Conservation (phyloP, 2,797 vertebrate genomes). For the Peromyscus aztecus region DNA sequence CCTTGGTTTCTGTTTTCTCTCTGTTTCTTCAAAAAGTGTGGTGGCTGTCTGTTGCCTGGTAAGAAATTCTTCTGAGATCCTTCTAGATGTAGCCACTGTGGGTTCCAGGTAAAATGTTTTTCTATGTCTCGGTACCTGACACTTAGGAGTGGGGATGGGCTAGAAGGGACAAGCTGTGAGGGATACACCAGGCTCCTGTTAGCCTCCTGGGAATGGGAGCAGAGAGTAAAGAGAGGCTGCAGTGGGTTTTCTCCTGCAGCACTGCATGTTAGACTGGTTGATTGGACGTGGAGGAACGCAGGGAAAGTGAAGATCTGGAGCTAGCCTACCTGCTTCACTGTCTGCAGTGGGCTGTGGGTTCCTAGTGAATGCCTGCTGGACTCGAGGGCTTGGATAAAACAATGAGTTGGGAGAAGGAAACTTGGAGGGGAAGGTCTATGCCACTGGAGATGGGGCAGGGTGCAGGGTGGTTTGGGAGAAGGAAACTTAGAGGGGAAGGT, state of each 20-base stretch:
- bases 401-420: no score
- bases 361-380: no score
- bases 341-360: no score
- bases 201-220: neutral
- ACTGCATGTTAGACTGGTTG: neutral
- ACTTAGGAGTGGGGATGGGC: neutral
- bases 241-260: neutral
- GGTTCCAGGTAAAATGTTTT: neutral
- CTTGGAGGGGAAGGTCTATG: no score
- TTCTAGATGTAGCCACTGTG: neutral
- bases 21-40: neutral
- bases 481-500: no score
- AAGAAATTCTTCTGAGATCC: neutral
- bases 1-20: neutral
- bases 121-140: neutral
- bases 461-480: no score
- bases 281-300: neutral
- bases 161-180: no score
- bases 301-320: neutral
- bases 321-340: neutral
- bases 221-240: neutral
- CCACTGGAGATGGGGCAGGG: no score
- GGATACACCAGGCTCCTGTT: no score
- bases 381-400: no score
- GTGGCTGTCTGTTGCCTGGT: neutral